Conservation (phyloP, 1,140 invertebrate genomes). For the Charaxes varanes region DNA sequence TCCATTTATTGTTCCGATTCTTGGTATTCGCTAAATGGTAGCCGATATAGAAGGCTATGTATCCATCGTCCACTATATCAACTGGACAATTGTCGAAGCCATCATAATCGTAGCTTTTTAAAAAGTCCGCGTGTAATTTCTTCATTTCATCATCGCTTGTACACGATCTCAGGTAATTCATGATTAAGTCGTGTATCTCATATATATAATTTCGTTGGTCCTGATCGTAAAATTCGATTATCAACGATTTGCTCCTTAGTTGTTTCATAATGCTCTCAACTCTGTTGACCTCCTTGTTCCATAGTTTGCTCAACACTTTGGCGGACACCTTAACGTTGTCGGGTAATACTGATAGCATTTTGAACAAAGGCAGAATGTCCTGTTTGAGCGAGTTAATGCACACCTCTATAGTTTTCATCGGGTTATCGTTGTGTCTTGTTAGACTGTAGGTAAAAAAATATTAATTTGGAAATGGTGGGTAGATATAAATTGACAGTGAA, state of each 20-base stretch:
- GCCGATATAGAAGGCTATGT: constrained; percentile 61
- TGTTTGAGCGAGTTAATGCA: constrained; percentile 53
- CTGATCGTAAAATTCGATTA: constrained; percentile 44
- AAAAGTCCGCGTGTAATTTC: constrained; percentile 45
- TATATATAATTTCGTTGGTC: constrained; percentile 54
- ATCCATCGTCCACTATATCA: constrained; percentile 56
- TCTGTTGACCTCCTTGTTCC: constrained; percentile 38
- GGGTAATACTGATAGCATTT: constrained; percentile 52
- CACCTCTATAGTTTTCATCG: constrained; percentile 54
- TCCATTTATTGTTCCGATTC: constrained; percentile 43
- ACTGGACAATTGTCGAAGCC: constrained; percentile 29
- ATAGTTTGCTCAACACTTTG: constrained; percentile 48
- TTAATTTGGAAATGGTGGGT: no score
- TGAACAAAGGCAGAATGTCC: constrained; percentile 45
- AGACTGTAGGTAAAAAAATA: constrained; percentile 25
- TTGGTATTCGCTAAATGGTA: constrained; percentile 53
- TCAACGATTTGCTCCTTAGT: constrained; percentile 48
- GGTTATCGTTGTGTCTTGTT: constrained; percentile 34
- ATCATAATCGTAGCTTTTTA: constrained; percentile 53
- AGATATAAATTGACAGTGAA: no score
- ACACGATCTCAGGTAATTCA: constrained; percentile 47
- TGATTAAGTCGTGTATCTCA: constrained; percentile 59
- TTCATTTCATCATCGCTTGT: constrained; percentile 38
- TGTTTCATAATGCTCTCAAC: constrained; percentile 53
- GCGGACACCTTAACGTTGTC: constrained; percentile 55